A percentile compares a stretch with the other conserved stretches of the same genome.
phyloP scores from a whole-genome alignment of 1,140 invertebrate genomes.

The Portunus trituberculatus region DNA sequence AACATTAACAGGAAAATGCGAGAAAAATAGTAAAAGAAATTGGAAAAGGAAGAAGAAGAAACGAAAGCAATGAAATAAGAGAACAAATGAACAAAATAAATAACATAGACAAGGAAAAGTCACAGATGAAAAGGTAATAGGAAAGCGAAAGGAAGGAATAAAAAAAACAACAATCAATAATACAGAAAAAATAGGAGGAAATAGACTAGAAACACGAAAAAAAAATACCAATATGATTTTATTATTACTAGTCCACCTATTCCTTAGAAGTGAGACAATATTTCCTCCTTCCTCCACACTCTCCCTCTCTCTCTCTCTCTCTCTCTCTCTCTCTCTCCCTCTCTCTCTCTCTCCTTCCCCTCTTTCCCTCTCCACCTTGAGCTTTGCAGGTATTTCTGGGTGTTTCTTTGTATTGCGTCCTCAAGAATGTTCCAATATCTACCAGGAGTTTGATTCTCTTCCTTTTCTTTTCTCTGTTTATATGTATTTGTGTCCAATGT shows the following conservation, averaged over 20 bases:
- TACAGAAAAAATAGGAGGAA: background rate
- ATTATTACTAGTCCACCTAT: background rate
- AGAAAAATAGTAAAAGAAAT: too few relatives aligned
- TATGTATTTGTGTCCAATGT: too few relatives aligned
- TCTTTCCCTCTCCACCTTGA: background rate
- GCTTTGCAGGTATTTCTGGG: too few relatives aligned
- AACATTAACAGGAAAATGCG: too few relatives aligned
- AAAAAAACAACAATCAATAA: background rate
- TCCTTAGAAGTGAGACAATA: background rate
- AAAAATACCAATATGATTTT: too few relatives aligned
- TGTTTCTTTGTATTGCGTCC: too few relatives aligned
- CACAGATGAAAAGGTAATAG: background rate
- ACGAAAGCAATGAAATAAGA: background rate
- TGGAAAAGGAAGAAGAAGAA: background rate
- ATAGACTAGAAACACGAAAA: background rate
- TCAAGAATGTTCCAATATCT: too few relatives aligned
- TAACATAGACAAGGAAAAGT: background rate
- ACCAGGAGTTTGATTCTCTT: too few relatives aligned
- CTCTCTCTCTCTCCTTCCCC: background rate
- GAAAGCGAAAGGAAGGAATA: background rate
- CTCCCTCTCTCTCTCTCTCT: background rate
- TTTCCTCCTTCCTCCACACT: background rate
- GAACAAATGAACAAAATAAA: background rate
- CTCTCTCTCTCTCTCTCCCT: constrained; percentile 20
- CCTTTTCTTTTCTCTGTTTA: too few relatives aligned